A percentile compares a stretch with the other conserved stretches of the same genome.
phyloP scores from a whole-genome alignment of 2,888 invertebrate genomes.

The Poecilobothrus nobilitatus region DNA sequence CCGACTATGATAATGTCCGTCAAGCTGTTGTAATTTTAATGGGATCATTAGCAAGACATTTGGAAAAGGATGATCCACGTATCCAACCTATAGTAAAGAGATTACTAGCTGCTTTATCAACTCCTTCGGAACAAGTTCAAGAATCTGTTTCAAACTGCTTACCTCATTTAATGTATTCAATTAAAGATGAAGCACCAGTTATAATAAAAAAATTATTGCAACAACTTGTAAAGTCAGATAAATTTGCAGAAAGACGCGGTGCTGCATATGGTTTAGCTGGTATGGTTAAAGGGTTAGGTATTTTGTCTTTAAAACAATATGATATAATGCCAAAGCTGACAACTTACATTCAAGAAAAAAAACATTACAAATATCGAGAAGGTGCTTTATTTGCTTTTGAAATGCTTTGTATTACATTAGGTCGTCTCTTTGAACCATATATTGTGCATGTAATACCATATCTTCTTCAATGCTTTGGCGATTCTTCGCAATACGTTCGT shows the following conservation, averaged over 20 bases:
- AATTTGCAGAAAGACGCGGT: slow-evolving; percentile 76
- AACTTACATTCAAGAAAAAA: slow-evolving; percentile 92
- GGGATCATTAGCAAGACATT: slow-evolving; percentile 93
- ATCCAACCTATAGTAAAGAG: slow-evolving; percentile 91
- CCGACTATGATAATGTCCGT: slow-evolving; percentile 82
- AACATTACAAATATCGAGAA: slow-evolving; percentile 88
- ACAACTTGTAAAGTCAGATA: slow-evolving; percentile 80
- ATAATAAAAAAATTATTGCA: slow-evolving; percentile 81
- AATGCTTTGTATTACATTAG: slow-evolving; percentile 82
- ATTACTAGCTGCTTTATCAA: slow-evolving; percentile 82
- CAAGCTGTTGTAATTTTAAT: slow-evolving; percentile 95
- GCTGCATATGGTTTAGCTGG: slow-evolving; percentile 98
- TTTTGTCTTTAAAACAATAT: slow-evolving; percentile 85
- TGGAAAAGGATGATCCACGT: slow-evolving; percentile 79
- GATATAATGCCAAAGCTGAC: slow-evolving; percentile 93
- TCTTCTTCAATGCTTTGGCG: slow-evolving; percentile 90
- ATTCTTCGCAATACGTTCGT: slow-evolving; percentile 89
- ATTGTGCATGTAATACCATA: slow-evolving; percentile 95
- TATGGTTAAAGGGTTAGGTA: slow-evolving; percentile 92
- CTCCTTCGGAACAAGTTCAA: slow-evolving; percentile 97
- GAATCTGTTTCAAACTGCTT: slow-evolving; percentile 95
- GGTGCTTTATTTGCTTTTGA: slow-evolving; percentile 96
- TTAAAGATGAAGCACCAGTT: slow-evolving; percentile 82
- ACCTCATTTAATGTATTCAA: slow-evolving; percentile 84
- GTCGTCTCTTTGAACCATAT: slow-evolving; percentile 96